phyloP scores from a whole-genome alignment of 2,113 vertebrate species.

The Alces alces region DNA sequence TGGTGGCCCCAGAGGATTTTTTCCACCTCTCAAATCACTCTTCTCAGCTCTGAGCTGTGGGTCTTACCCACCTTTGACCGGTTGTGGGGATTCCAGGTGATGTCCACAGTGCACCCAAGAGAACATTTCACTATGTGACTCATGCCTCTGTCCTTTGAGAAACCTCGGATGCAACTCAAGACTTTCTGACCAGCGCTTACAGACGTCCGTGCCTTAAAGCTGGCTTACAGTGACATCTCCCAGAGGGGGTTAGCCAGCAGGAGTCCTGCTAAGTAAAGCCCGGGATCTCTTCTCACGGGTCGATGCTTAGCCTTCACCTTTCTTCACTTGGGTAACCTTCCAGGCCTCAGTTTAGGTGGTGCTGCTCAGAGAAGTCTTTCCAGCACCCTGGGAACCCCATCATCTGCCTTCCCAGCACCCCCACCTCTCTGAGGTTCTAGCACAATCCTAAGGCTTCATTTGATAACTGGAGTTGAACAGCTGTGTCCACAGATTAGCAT shows the following conservation, averaged over 20 bases:
- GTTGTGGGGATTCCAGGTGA: not conserved
- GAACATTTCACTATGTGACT: not conserved
- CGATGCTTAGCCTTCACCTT: fast-evolving
- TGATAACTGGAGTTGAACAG: not conserved
- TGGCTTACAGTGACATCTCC: not conserved
- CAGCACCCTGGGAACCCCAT: not conserved
- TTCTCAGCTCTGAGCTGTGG: not conserved
- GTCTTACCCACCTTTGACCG: not conserved
- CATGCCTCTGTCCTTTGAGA: not conserved
- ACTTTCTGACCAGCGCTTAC: not conserved
- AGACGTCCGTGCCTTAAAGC: not conserved
- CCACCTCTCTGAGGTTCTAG: fast-evolving
- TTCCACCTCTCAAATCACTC: not conserved
- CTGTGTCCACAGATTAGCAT: not conserved
- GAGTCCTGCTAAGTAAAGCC: not conserved
- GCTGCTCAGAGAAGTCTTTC: not conserved
- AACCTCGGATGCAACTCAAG: not conserved
- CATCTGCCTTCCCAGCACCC: not conserved
- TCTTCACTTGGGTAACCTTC: not conserved
- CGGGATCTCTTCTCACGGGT: fast-evolving
- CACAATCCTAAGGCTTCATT: not conserved
- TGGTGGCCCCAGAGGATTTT: not conserved
- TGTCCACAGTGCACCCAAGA: fast-evolving
- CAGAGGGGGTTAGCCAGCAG: not conserved
- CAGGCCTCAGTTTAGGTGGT: fast-evolving